Conservation (phyloP, 1,140 invertebrate genomes). For the Bradynema listronoti region DNA sequence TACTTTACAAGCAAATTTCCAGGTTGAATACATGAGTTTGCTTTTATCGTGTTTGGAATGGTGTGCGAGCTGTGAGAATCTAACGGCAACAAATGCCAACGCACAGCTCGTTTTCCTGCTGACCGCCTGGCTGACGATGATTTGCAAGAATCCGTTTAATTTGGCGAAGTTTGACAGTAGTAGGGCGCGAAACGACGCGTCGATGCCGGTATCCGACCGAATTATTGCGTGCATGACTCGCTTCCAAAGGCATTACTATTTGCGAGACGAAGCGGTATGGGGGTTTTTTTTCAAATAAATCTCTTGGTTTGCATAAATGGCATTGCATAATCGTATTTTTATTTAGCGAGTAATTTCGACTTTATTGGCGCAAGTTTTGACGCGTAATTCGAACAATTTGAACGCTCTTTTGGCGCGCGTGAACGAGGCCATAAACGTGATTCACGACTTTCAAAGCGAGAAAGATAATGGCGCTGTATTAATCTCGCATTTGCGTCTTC, state of each 20-base stretch:
- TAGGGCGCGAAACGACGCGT: background rate
- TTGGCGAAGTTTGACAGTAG: slow-evolving; percentile 19
- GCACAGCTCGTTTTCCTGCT: slow-evolving; percentile 23
- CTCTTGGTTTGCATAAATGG: background rate
- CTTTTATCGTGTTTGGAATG: slow-evolving; percentile 19
- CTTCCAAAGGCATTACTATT: slow-evolving; percentile 7
- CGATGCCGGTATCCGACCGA: slow-evolving; percentile 2
- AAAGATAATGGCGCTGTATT: slow-evolving; percentile 14
- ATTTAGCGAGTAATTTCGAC: slow-evolving; percentile 33
- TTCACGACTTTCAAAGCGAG: slow-evolving; percentile 20
- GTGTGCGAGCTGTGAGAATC: background rate
- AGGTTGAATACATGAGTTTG: slow-evolving; percentile 20
- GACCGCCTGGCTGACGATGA: slow-evolving; percentile 32
- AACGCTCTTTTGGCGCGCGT: slow-evolving; percentile 14
- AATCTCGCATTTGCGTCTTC: slow-evolving; percentile 25
- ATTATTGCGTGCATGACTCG: slow-evolving; percentile 8
- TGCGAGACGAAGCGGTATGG: slow-evolving; percentile 19
- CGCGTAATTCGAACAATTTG: slow-evolving; percentile 34
- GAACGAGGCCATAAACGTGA: background rate
- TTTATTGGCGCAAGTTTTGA: slow-evolving; percentile 38
- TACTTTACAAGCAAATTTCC: background rate
- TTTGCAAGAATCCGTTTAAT: slow-evolving; percentile 49
- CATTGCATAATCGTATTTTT: slow-evolving; percentile 2
- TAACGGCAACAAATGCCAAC: background rate
- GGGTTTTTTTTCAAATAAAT: slow-evolving; percentile 5